Evolutionary conservation across 2,797 vertebrate genomes (phyloP), one percentile per base, ranked within the genome.

Genomic region (Setipinna tenuifilis): DNA sequence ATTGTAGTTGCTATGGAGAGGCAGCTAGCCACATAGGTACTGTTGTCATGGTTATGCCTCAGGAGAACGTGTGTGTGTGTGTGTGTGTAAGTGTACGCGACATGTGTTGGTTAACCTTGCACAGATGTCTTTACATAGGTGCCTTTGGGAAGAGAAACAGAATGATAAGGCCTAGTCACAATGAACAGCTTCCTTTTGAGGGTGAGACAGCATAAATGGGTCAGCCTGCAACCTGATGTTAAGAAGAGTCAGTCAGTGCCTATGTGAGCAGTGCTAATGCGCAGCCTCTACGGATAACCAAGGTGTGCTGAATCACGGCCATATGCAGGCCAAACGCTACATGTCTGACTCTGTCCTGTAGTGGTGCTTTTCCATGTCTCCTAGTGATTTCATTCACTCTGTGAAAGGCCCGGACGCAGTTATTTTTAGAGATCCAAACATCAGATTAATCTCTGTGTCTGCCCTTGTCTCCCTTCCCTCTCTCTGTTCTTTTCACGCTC

Each of bases 11-110:
- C 92, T 84, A 90, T 92, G 88, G 91, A 81, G 91, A 93, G 82
- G 84, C 84, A 21, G 31, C 81, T 87, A 88, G 90, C 84, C 90
- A 89, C 90, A 87, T 85, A 87, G 87, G 91, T 83, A 48, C 59
- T 3, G 58, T 93, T n/a, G 81, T 90, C 89, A 91, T 91, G 91
- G 91, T 23, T 92, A 94, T 87, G n/a, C 86, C 92, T 91, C 90
- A 85, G 54, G 78, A 80, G 88, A 85, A 88, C 44, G 65, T 83
- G 44, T 61, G 84, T 57, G 17, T 17, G 10, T 16, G 65, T 71
- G 25, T 71, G 65, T 71, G 50, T 54, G 50, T 54, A 1, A 3
- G 50, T 54, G 50, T 9, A 14, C 9, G 50, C 50, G 9, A 2
- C 50, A 54, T 54, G 9, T 54, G 50, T 54, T 54, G 14, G 50